phyloP scores from a whole-genome alignment of 2,797 vertebrate genomes.

The Cebuella pygmaea region DNA sequence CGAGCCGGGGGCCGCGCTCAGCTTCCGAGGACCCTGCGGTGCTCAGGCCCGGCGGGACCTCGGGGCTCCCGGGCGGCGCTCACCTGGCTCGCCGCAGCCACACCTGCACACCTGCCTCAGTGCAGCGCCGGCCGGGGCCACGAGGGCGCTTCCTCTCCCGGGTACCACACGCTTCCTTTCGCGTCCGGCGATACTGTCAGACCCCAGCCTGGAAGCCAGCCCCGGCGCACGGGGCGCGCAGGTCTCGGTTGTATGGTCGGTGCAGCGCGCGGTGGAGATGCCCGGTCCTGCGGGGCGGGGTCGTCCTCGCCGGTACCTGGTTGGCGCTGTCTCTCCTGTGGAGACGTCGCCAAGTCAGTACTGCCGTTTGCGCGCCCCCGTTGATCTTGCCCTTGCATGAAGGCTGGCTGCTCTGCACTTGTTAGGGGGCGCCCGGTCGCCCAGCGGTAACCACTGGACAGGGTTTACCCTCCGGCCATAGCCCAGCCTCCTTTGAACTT shows the following conservation, averaged over 20 bases:
- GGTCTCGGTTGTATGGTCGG: not conserved
- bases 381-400: not conserved
- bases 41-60: not conserved
- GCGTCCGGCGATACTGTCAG: not conserved
- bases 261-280: not conserved
- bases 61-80: not conserved
- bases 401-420: not conserved
- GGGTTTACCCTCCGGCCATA: not conserved
- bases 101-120: conserved; percentile 19
- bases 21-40: not conserved
- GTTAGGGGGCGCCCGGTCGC: not conserved
- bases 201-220: not conserved
- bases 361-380: not conserved
- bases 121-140: not conserved
- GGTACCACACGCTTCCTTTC: not conserved
- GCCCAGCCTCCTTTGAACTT: too few relatives aligned
- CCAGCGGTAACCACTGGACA: not conserved
- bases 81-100: not conserved
- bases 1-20: not conserved
- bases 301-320: not conserved
- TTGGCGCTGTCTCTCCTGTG: not conserved
- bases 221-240: not conserved
- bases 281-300: not conserved
- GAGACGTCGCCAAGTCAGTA: not conserved
- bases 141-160: not conserved